These are phyloP conservation scores for Spilogale gracilis DNA, from an alignment of 2,113 vertebrate genomes.

Conservation along the genomic window DNA sequence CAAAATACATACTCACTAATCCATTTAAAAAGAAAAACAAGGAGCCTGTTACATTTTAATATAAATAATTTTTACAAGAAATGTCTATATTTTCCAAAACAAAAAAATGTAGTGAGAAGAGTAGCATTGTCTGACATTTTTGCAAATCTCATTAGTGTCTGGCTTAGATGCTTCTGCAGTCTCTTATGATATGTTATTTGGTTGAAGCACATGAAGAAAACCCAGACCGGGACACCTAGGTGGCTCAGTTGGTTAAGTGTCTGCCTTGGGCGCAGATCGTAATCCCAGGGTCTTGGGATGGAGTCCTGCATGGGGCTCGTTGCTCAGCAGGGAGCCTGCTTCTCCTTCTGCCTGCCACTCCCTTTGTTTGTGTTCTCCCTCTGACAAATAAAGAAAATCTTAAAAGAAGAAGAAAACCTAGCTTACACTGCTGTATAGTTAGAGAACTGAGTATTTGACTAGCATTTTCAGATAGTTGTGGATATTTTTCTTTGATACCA, in stretches of 20 bases:
- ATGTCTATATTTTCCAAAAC: background rate
- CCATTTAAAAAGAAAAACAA: slow-evolving; percentile 22
- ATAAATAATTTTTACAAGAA: background rate
- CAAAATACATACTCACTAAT: background rate
- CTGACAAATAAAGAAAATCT: no score
- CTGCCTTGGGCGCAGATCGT: no score
- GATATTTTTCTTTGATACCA: background rate
- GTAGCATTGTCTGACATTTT: background rate
- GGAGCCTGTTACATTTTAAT: background rate
- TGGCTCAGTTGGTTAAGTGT: no score
- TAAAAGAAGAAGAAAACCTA: background rate
- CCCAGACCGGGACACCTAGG: background rate
- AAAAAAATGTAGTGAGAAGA: background rate
- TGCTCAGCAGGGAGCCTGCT: no score
- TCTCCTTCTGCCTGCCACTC: no score
- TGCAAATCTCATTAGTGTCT: slow-evolving; percentile 10
- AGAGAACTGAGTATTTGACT: background rate
- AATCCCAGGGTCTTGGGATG: no score
- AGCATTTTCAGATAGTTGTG: background rate
- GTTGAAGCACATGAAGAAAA: background rate
- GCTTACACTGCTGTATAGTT: background rate
- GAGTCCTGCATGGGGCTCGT: no score
- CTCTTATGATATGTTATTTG: background rate
- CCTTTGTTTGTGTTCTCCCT: no score
- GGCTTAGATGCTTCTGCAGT: background rate